phyloP scores from a whole-genome alignment of 92 coral and sea anemone genomes.

The Virgularia gustaviana region DNA sequence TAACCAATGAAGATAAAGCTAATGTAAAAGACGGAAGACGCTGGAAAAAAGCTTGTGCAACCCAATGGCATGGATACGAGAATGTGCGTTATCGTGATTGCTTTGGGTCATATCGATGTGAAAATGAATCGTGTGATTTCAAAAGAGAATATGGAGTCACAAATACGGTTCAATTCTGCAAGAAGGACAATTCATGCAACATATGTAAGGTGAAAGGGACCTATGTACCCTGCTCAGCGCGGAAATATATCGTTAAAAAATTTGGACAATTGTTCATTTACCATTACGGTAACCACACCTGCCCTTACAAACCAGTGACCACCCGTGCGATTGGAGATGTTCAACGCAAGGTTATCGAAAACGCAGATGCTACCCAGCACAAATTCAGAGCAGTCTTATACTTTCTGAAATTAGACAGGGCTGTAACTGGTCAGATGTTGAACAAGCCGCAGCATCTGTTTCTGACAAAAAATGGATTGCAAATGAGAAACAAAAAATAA shows the following conservation, averaged over 20 bases:
- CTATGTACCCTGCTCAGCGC: not conserved
- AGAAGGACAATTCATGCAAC: slow-evolving; percentile 10
- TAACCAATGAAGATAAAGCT: not conserved
- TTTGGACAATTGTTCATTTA: not conserved
- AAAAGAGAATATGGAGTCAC: slow-evolving; percentile 27
- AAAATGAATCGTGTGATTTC: slow-evolving; percentile 9
- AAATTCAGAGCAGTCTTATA: slow-evolving; percentile 26
- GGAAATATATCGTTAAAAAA: slow-evolving; percentile 8
- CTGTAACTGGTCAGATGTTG: slow-evolving; percentile 30
- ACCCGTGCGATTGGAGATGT: slow-evolving; percentile 23
- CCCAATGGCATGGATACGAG: slow-evolving; percentile 8
- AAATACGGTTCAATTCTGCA: slow-evolving; percentile 11
- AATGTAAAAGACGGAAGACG: slow-evolving; percentile 16
- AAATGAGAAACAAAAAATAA: slow-evolving; percentile 32
- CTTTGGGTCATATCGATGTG: slow-evolving; percentile 20
- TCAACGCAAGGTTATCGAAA: slow-evolving; percentile 12
- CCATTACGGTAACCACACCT: slow-evolving; percentile 38
- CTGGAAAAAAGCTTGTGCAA: slow-evolving; percentile 30
- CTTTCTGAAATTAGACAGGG: slow-evolving; percentile 7
- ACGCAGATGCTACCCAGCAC: slow-evolving; percentile 18
- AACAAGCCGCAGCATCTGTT: slow-evolving; percentile 35
- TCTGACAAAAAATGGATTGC: slow-evolving; percentile 47
- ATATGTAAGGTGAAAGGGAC: slow-evolving; percentile 5
- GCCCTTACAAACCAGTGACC: slow-evolving; percentile 37
- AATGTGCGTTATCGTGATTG: slow-evolving; percentile 29